These are phyloP conservation scores for Lasioglossum villosulum DNA, from an alignment of 2,888 invertebrate genomes.

Conservation along the genomic window DNA sequence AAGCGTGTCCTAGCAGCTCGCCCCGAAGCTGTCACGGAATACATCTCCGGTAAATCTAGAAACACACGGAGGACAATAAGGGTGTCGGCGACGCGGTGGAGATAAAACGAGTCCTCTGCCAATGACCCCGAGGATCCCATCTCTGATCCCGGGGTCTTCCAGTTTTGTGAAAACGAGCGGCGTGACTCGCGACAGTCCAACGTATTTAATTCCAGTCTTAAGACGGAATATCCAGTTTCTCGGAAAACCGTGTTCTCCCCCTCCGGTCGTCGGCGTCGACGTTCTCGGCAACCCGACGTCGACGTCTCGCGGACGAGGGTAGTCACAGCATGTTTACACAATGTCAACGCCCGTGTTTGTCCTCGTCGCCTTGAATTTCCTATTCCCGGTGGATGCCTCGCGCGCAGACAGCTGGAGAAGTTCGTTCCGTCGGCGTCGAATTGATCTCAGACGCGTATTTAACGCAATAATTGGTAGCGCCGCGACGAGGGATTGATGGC, in stretches of 20 bases:
- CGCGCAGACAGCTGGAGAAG: neutral
- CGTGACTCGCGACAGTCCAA: constrained; percentile 24
- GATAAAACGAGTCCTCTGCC: neutral
- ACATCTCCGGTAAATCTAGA: constrained; percentile 2
- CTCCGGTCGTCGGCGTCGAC: constrained; percentile 29
- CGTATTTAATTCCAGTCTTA: constrained; percentile 66
- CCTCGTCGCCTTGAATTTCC: constrained; percentile 74
- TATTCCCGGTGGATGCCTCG: constrained; percentile 36
- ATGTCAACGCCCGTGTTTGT: constrained; percentile 75
- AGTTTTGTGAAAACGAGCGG: constrained; percentile 32
- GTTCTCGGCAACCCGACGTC: constrained; percentile 4
- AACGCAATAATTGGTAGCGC: constrained; percentile 56
- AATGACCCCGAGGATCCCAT: constrained; percentile 1
- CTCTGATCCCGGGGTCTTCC: neutral
- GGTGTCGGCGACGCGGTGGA: neutral
- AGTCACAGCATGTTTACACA: constrained; percentile 76
- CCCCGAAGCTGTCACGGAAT: neutral
- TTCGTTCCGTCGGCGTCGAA: constrained; percentile 54
- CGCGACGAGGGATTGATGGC: constrained; percentile 48
- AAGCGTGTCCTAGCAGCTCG: neutral
- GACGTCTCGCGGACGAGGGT: constrained; percentile 63
- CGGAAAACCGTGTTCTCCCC: constrained; percentile 47
- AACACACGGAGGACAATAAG: neutral
- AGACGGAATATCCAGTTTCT: constrained; percentile 70
- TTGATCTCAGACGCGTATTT: constrained; percentile 65